phyloP scores from a whole-genome alignment of 2,888 invertebrate species.

The Apamea crenata region DNA sequence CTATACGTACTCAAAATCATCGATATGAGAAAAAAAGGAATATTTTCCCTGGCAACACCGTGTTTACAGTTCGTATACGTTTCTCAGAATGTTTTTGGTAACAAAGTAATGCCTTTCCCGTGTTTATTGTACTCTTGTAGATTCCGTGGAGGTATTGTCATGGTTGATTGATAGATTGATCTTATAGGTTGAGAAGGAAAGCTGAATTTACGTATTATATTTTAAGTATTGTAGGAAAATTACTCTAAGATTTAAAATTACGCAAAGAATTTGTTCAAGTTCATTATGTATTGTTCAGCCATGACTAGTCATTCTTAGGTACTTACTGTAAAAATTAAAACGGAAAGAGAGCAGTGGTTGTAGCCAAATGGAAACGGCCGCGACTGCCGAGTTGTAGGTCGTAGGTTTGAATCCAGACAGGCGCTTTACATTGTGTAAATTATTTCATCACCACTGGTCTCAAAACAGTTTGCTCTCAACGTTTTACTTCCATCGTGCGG shows the following conservation, averaged over 20 bases:
- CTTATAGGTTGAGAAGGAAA: conserved; percentile 6
- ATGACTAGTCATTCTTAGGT: neutral
- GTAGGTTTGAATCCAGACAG: no score
- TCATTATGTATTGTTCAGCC: neutral
- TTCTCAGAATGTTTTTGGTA: conserved; percentile 21
- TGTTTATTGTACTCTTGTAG: conserved; percentile 38
- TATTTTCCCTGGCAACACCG: conserved; percentile 5
- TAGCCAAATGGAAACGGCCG: no score
- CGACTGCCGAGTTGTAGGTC: no score
- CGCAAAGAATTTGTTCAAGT: neutral
- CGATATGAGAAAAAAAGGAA: neutral
- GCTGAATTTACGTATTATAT: neutral
- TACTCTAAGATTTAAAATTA: neutral
- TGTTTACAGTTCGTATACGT: conserved; percentile 2
- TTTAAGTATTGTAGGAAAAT: neutral
- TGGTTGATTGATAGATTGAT: conserved; percentile 39
- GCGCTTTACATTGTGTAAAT: no score
- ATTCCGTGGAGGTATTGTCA: conserved; percentile 23
- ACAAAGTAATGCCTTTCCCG: conserved; percentile 41
- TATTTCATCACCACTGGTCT: no score
- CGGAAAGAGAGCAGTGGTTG: no score
- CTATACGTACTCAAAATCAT: neutral
- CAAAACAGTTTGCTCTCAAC: no score
- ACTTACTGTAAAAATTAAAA: no score
- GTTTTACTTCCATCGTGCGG: no score